Evolutionary conservation across 1,140 invertebrate genomes (phyloP), one percentile per base, ranked within the genome.

Genomic region (Potamilus streckersoni): DNA sequence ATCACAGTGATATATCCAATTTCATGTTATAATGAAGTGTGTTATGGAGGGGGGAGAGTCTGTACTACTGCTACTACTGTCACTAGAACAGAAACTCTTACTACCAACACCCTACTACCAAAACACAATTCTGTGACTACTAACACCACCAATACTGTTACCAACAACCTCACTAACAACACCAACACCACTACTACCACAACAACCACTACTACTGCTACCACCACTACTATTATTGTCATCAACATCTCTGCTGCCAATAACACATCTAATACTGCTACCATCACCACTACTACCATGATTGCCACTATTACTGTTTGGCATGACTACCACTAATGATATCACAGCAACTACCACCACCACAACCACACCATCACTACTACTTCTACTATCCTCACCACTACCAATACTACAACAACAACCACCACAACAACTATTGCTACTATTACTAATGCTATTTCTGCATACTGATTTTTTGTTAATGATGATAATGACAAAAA

Each of bases 371-470:
- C 59, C 55, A 72, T 62, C 56, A 63, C 71, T 72, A 63, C 71
- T 63, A 63, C 60, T 38, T 16, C 20, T 64, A 31, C 71, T 55
- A 63, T 55, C 27, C 62, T 19, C 49, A 49, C 71, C 49, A 31
- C 31, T 63, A 15, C 31, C 64, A 31, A 23, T 63, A 62, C 71
- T 63, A 62, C 27, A 63, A 31, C 71, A 38, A 31, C 59, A 55
- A 72, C 71, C 64, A 72, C 23, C 17, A 63, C 71, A 1, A 72
- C 59, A n/a, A 27, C 60, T 63, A 63, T 62, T 55, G 64, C 71
- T 72, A 72, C 71, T 72, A 63, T 62, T 72, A 72, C 2, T 62
- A 63, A 16, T 63, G n/a, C 71, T 72, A 31, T 31, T 4, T 31
- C 2, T 31, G 27, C 27, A 31, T 31, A 31, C 27, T 31, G 1